A percentile compares a stretch with the other conserved stretches of the same genome.
phyloP scores from a whole-genome alignment of 37 sponge, comb jelly and placozoan genomes.

The Geodia barretti region DNA sequence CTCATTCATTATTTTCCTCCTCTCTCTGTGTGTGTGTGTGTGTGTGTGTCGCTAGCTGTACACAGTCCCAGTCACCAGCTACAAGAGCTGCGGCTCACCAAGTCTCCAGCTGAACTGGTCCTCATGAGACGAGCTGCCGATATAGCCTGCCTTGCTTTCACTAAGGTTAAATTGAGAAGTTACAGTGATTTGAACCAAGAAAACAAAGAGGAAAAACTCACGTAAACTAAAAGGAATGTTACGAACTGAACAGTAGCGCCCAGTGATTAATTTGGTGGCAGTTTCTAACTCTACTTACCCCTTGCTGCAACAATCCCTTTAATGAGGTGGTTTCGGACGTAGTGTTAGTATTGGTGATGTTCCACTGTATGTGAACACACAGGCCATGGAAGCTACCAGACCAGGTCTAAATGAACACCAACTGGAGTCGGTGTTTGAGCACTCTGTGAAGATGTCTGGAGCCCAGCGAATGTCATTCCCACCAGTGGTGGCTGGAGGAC shows the following conservation, averaged over 20 bases:
- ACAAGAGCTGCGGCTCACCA: slow-evolving; percentile 41
- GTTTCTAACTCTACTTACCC: no score
- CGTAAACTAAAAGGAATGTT: no score
- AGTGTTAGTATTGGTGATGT: no score
- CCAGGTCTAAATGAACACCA: slow-evolving; percentile 65
- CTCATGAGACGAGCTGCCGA: slow-evolving; percentile 61
- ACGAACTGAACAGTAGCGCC: no score
- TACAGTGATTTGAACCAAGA: no score
- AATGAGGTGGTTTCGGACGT: no score
- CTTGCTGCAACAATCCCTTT: no score
- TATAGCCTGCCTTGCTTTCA: slow-evolving; percentile 54
- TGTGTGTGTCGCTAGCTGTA: slow-evolving; percentile 49
- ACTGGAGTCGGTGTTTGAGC: slow-evolving; percentile 74
- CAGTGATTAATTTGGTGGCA: no score
- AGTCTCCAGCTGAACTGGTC: slow-evolving; percentile 55
- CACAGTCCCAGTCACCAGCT: slow-evolving; percentile 40
- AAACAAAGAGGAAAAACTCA: no score
- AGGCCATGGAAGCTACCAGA: slow-evolving; percentile 44
- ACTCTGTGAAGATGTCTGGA: slow-evolving; percentile 57
- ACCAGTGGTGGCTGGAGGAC: slow-evolving; percentile 85
- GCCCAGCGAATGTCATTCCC: slow-evolving; percentile 82
- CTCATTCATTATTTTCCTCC: not conserved
- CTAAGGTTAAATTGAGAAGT: slow-evolving; percentile 20
- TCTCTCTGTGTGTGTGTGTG: no score
- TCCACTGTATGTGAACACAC: not conserved